Percentiles rank a stretch among this genome's conserved stretches.
phyloP scores from a whole-genome alignment of 1,140 invertebrate species.

The Listronotus bonariensis region DNA sequence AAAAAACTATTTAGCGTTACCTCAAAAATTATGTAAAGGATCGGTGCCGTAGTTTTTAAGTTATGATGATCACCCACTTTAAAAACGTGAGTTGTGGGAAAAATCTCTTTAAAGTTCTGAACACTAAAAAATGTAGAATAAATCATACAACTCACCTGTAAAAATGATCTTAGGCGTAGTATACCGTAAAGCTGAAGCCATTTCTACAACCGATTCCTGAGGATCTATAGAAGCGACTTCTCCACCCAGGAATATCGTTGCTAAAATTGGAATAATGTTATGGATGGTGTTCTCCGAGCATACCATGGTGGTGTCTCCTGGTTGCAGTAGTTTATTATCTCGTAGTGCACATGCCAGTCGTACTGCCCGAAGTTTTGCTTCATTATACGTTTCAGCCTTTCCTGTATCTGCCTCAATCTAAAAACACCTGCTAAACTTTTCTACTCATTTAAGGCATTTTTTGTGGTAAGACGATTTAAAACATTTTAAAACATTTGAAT shows the following conservation, averaged over 20 bases:
- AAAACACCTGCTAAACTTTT: too few species aligned
- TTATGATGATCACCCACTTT: too few species aligned
- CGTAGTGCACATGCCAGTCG: constrained; percentile 49
- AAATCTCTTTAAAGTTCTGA: too few species aligned
- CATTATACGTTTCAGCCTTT: constrained; percentile 50
- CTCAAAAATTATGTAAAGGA: too few species aligned
- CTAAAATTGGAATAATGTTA: constrained; percentile 51
- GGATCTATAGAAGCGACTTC: constrained; percentile 41
- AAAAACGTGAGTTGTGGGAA: too few species aligned
- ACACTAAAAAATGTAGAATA: too few species aligned
- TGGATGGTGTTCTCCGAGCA: constrained; percentile 54
- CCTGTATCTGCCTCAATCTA: constrained; percentile 57
- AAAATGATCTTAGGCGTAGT: constrained; percentile 22
- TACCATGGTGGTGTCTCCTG: constrained; percentile 52
- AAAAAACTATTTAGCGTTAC: too few species aligned
- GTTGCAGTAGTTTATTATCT: constrained; percentile 43
- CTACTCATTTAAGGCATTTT: too few species aligned
- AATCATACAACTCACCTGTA: constrained; percentile 11
- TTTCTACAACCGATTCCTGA: constrained; percentile 33
- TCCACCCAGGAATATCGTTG: constrained; percentile 48
- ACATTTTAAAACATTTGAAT: too few species aligned
- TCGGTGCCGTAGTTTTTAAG: too few species aligned
- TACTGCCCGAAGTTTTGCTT: constrained; percentile 46
- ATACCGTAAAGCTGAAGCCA: constrained; percentile 15
- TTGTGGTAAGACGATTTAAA: too few species aligned